Evolutionary conservation across 1,140 invertebrate species (phyloP), one percentile per base, ranked within the genome.

Genomic region (Atopsyche davidsoni): DNA sequence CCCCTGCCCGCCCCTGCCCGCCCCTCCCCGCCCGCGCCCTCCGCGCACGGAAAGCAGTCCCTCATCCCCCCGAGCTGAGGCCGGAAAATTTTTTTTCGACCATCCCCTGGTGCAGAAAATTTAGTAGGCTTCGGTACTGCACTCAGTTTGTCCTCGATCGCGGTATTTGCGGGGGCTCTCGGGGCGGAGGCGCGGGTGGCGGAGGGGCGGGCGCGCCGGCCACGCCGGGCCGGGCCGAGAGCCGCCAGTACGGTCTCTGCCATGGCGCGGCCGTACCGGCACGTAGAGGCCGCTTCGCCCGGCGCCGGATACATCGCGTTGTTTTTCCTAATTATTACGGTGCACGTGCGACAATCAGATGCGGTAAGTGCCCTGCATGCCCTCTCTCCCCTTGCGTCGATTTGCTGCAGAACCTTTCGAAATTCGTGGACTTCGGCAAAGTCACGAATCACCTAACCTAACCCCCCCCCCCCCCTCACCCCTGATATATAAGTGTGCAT

Each of bases 121-220:
- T n/a, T n/a, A n/a, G n/a, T n/a, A n/a, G n/a, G n/a, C n/a, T n/a
- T n/a, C n/a, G n/a, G n/a, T n/a, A n/a, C n/a, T n/a, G n/a, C n/a
- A n/a, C n/a, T n/a, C n/a, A n/a, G n/a, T n/a, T n/a, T n/a, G n/a
- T 18, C 32, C 38, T 35, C 22, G 40, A 31, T 47, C 48, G 35
- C 34, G 42, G 55, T n/a, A n/a, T n/a, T n/a, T n/a, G n/a, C 44
- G 46, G 23, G 46, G 42, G 52, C 51, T 44, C 52, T 36, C 43
- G 50, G 23, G 45, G 25, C 28, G 54, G 51, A 44, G 55, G 39
- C 44, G 31, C 49, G 55, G 51, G 53, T 52, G 48, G 45, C 40
- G 53, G 53, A 39, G 17, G 18, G 40, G 50, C 45, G 1, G 10
- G 51, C 14, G 64, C 60, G 66, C 65, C 64, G 66, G 65, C 67